phyloP scores from a whole-genome alignment of 2,888 invertebrate genomes.

The Himalopsyche japonica region DNA sequence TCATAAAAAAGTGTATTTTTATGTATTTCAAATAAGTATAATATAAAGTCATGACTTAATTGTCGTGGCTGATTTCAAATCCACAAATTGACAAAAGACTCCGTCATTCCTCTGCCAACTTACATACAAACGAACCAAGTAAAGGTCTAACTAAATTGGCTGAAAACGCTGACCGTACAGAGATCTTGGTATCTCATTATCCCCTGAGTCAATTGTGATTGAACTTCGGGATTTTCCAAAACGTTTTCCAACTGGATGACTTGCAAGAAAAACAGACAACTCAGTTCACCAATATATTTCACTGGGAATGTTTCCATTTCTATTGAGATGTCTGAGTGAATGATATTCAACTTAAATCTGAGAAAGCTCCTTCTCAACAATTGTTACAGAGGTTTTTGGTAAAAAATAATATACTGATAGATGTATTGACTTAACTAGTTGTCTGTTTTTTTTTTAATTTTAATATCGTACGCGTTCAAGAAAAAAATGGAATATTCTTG shows the following conservation, averaged over 20 bases:
- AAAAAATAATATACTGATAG: too few relatives aligned
- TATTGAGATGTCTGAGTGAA: background rate
- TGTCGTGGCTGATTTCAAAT: background rate
- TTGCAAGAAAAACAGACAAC: background rate
- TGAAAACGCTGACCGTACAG: background rate
- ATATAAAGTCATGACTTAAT: background rate
- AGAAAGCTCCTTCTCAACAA: too few relatives aligned
- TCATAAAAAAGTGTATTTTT: too few relatives aligned
- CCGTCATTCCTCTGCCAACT: background rate
- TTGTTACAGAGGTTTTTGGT: too few relatives aligned
- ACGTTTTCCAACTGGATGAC: background rate
- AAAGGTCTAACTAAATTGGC: background rate
- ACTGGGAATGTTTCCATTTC: background rate
- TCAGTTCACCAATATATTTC: background rate
- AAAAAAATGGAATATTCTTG: too few relatives aligned
- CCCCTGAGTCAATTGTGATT: background rate
- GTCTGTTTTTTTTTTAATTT: too few relatives aligned
- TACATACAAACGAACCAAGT: background rate
- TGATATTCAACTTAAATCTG: background rate
- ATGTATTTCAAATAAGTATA: too few relatives aligned
- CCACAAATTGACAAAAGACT: background rate
- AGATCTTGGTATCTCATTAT: background rate
- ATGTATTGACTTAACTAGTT: too few relatives aligned
- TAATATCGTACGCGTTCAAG: too few relatives aligned
- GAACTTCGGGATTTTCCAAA: background rate